phyloP scores from a whole-genome alignment of 2,888 invertebrate genomes.

The Hemistola chrysoprasaria region DNA sequence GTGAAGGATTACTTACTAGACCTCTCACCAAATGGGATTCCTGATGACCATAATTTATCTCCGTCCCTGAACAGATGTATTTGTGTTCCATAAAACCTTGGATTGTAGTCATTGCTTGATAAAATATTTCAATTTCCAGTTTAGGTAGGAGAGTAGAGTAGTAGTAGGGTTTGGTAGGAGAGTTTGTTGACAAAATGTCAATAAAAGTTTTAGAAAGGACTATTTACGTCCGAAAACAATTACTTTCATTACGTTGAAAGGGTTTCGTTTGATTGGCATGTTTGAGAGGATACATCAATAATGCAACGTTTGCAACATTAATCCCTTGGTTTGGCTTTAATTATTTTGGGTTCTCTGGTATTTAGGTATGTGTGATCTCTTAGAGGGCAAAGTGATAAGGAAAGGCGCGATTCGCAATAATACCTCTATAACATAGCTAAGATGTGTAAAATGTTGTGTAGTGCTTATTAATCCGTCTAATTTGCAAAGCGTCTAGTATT shows the following conservation, averaged over 20 bases:
- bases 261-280: slow-evolving; percentile 11
- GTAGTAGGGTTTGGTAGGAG: too few relatives aligned
- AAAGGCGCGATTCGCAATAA: slow-evolving; percentile 29
- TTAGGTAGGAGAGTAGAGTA: too few relatives aligned
- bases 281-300: slow-evolving; percentile 39
- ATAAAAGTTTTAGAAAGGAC: not conserved
- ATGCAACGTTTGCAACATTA: slow-evolving; percentile 48
- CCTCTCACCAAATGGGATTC: slow-evolving; percentile 14
- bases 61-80: slow-evolving; percentile 16
- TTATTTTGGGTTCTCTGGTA: slow-evolving; percentile 43
- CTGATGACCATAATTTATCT: slow-evolving; percentile 23
- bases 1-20: slow-evolving; percentile 17
- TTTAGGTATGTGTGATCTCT: slow-evolving; percentile 47
- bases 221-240: not conserved
- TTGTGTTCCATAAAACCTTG: slow-evolving; percentile 15
- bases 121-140: slow-evolving; percentile 22
- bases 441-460: slow-evolving; percentile 20
- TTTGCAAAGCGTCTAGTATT: too few relatives aligned
- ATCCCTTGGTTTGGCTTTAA: slow-evolving; percentile 46
- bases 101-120: slow-evolving; percentile 17
- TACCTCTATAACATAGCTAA: slow-evolving; percentile 29
- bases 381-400: slow-evolving; percentile 37
- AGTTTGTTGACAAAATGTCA: too few relatives aligned
- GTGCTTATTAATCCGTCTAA: too few relatives aligned
- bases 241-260: slow-evolving; percentile 1